Evolutionary conservation across 1,140 invertebrate genomes (phyloP).

Genomic region (Drosophila sp.): DNA sequence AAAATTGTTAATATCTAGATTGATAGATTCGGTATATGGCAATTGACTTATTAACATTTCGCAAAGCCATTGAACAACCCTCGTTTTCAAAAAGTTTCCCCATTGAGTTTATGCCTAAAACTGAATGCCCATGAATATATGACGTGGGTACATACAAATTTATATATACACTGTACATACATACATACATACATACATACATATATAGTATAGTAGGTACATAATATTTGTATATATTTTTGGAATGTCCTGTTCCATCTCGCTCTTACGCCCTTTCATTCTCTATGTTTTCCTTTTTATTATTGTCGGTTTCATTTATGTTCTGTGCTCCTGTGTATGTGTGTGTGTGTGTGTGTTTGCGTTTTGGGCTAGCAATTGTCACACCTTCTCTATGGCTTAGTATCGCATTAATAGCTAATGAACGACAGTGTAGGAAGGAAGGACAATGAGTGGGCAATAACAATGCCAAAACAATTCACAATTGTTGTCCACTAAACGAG

Average conservation of each 20-base stretch:
- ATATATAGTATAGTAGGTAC: too few species aligned
- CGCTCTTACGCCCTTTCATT: neutral
- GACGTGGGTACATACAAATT: neutral
- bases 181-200: neutral
- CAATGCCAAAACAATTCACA: conserved; percentile 60
- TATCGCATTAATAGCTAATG: conserved; percentile 70
- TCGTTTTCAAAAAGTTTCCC: neutral
- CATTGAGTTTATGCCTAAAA: neutral
- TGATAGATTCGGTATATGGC: too few species aligned
- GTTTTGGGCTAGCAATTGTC: conserved; percentile 56
- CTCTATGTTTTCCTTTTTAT: neutral
- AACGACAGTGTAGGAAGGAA: conserved; percentile 54
- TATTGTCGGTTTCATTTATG: conserved; percentile 4
- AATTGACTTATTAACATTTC: too few species aligned
- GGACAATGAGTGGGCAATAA: conserved; percentile 41
- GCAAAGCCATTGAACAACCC: neutral
- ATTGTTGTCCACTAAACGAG: conserved; percentile 52
- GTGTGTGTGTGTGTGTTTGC: neutral
- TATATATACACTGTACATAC: neutral
- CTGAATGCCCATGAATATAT: conserved; percentile 5
- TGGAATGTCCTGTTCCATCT: neutral
- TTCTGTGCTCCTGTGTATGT: neutral
- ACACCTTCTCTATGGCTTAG: conserved; percentile 64
- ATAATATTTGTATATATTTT: too few species aligned
- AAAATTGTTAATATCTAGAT: too few species aligned